Evolutionary conservation across 2,113 vertebrate genomes (phyloP).

Genomic region (Amblyopsis rosae): DNA sequence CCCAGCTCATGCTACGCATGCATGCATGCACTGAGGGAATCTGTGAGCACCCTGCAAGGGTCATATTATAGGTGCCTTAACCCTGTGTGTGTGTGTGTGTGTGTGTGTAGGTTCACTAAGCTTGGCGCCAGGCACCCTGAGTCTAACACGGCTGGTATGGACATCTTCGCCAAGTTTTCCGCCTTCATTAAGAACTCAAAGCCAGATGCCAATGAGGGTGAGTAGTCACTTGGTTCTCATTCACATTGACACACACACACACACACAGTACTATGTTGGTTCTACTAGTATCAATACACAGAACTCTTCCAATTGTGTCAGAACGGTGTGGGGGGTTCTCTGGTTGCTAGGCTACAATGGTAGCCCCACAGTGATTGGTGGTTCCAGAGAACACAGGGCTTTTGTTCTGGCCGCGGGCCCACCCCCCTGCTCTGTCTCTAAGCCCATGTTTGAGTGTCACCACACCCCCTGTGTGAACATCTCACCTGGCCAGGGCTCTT

Average conservation of each 20-base stretch:
- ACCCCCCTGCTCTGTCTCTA: constrained; percentile 19
- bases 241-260: constrained; percentile 2
- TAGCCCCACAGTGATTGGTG: constrained; percentile 47
- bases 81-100: constrained; percentile 10
- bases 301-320: constrained; percentile 25
- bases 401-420: constrained; percentile 51
- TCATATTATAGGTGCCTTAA: constrained; percentile 1
- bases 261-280: background rate
- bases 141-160: constrained; percentile 97
- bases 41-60: background rate
- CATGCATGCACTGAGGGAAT: background rate
- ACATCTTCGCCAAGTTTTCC: constrained; percentile 98
- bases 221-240: constrained; percentile 9
- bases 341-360: constrained; percentile 59
- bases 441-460: background rate
- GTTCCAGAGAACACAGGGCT: constrained; percentile 35
- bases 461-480: background rate
- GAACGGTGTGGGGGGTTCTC: constrained; percentile 26
- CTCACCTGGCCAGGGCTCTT: constrained; percentile 45
- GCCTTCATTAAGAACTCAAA: constrained; percentile 97
- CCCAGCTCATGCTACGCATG: background rate
- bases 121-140: constrained; percentile 93
- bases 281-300: background rate
- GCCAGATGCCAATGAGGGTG: constrained; percentile 95
- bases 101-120: constrained; percentile 79